Conservation (phyloP, 2,113 vertebrate genomes). For the Poicephalus gulielmi region DNA sequence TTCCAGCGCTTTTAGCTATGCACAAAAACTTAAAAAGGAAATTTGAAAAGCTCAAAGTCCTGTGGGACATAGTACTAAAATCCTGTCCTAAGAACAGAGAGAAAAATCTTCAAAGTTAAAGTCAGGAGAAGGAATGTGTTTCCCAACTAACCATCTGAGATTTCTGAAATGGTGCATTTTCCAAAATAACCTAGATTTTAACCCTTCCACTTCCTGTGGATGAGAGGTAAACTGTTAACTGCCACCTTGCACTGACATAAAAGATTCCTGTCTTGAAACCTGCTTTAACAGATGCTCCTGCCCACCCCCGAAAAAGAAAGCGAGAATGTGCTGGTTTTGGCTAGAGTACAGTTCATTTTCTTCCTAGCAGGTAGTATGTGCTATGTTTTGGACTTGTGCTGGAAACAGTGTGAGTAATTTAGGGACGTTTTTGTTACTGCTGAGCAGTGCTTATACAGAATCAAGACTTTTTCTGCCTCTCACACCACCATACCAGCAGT, state of each 20-base stretch:
- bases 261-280: neutral
- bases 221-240: neutral
- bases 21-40: neutral
- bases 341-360: neutral
- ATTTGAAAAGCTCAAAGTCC: neutral
- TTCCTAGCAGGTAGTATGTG: neutral
- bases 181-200: neutral
- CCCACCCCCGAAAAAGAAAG: rapidly evolving
- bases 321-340: neutral
- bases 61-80: neutral
- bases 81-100: neutral
- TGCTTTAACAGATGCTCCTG: neutral
- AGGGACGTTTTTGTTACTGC: neutral
- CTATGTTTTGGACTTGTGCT: neutral
- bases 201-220: neutral
- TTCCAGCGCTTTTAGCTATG: neutral
- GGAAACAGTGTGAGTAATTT: neutral
- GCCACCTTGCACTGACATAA: neutral
- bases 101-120: neutral
- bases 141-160: neutral
- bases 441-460: neutral
- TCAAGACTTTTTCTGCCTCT: neutral
- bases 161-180: neutral
- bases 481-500: neutral
- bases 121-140: rapidly evolving